These are phyloP conservation scores for Strigamia crassipes DNA, from an alignment of 2,888 invertebrate species.

Conservation along the genomic window DNA sequence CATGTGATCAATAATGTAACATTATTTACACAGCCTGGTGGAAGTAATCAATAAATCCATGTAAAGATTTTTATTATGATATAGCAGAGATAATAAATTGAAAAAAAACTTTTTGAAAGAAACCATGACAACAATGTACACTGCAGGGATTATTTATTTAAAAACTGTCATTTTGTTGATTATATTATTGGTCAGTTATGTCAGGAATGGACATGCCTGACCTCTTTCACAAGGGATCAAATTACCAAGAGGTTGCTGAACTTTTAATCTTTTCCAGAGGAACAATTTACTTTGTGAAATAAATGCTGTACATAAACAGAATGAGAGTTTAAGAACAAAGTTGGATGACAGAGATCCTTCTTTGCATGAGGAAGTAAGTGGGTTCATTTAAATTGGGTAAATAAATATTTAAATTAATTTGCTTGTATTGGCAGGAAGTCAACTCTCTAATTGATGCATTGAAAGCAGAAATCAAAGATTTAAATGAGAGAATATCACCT, in stretches of 20 bases:
- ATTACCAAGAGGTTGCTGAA: not conserved
- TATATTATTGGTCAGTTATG: too few relatives aligned
- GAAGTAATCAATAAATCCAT: too few relatives aligned
- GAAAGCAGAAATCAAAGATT: not conserved
- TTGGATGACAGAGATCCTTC: not conserved
- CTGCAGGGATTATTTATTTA: too few relatives aligned
- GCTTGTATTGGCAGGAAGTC: not conserved
- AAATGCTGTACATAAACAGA: not conserved
- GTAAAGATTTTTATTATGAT: too few relatives aligned
- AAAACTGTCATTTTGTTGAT: too few relatives aligned
- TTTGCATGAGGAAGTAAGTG: not conserved
- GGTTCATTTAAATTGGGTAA: not conserved
- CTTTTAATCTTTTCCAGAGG: not conserved
- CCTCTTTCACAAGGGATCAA: not conserved
- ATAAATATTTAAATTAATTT: not conserved
- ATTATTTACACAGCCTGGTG: too few relatives aligned
- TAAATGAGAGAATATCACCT: not conserved
- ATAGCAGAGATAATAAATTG: too few relatives aligned
- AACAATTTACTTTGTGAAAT: not conserved
- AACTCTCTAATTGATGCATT: not conserved
- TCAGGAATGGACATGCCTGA: not conserved
- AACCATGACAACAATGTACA: too few relatives aligned
- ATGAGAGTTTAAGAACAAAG: not conserved
- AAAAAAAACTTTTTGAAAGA: too few relatives aligned
- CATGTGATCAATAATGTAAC: too few relatives aligned